Percentiles rank a stretch among this genome's conserved stretches.
phyloP scores from a whole-genome alignment of 2,888 invertebrate species.

The Eudasyphora cyanicolor region DNA sequence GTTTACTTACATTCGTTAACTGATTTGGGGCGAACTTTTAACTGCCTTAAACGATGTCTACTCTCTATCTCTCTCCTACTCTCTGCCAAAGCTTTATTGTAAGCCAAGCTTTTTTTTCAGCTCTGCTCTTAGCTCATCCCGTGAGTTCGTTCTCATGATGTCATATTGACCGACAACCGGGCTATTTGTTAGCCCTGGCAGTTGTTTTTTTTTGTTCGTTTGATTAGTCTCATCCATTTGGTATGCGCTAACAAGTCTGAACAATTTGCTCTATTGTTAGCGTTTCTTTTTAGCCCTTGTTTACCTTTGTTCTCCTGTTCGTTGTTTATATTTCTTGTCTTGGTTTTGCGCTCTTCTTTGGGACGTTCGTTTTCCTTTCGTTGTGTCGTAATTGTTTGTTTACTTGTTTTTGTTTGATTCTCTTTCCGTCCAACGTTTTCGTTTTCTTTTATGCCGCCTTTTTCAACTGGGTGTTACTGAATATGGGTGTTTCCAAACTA shows the following conservation, averaged over 20 bases:
- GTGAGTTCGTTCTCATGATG: conserved; percentile 49
- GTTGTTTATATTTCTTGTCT: conserved; percentile 68
- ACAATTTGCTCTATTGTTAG: conserved; percentile 31
- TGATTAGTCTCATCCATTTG: conserved; percentile 22
- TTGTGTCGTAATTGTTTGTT: conserved; percentile 65
- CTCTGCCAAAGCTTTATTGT: conserved; percentile 47
- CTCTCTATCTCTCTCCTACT: background rate
- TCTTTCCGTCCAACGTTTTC: conserved; percentile 61
- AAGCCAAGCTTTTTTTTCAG: conserved; percentile 44
- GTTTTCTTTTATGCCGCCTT: conserved; percentile 68
- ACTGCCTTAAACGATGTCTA: background rate
- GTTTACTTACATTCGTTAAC: conserved; percentile 46
- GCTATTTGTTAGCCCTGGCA: background rate
- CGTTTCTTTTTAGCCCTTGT: conserved; percentile 68
- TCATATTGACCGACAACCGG: conserved; percentile 38
- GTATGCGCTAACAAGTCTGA: conserved; percentile 11
- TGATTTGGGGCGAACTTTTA: background rate
- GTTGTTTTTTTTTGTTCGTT: background rate
- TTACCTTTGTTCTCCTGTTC: conserved; percentile 62
- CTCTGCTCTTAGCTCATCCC: background rate
- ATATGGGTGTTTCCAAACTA: conserved; percentile 68
- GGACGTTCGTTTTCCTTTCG: background rate
- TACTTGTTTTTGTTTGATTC: conserved; percentile 68
- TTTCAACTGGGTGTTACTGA: conserved; percentile 40
- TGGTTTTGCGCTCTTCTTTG: conserved; percentile 24